These are phyloP conservation scores for Cremastobaeus sp. DNA, from an alignment of 2,888 invertebrate species.

Conservation along the genomic window DNA sequence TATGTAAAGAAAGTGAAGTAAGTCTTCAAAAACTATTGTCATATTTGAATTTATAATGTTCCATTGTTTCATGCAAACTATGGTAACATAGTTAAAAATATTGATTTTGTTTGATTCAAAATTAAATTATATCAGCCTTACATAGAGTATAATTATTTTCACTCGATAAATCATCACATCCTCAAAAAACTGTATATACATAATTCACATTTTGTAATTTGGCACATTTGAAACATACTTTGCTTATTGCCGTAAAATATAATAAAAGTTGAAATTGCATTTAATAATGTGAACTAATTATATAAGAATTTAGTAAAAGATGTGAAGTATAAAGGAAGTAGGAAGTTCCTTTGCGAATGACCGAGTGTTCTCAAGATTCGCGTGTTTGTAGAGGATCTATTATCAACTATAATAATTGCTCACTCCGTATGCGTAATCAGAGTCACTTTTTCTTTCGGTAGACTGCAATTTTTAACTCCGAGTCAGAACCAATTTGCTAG, in stretches of 20 bases:
- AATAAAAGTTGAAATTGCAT: conserved; percentile 5
- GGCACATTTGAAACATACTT: too few relatives aligned
- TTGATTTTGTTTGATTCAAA: too few relatives aligned
- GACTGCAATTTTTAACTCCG: conserved; percentile 26
- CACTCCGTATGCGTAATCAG: conserved; percentile 38
- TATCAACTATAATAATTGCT: conserved; percentile 49
- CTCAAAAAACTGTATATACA: not conserved
- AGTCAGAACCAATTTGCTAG: conserved; percentile 14
- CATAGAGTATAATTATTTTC: too few relatives aligned
- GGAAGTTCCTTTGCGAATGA: conserved; percentile 53
- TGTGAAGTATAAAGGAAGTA: conserved; percentile 44
- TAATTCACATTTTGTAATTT: too few relatives aligned
- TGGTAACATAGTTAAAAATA: too few relatives aligned
- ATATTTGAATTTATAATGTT: not conserved
- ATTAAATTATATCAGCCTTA: too few relatives aligned
- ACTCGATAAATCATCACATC: not conserved
- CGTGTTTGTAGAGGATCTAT: conserved; percentile 41
- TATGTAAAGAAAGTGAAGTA: conserved; percentile 81
- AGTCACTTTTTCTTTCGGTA: conserved; percentile 47
- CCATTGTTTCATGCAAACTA: too few relatives aligned
- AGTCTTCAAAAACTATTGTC: conserved; percentile 62
- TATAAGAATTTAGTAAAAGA: conserved; percentile 48
- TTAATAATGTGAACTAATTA: conserved; percentile 25
- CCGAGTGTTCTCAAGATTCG: conserved; percentile 42
- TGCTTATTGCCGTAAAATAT: too few relatives aligned